Conservation (phyloP, 2,113 vertebrate species). For the Bufo gargarizans region DNA sequence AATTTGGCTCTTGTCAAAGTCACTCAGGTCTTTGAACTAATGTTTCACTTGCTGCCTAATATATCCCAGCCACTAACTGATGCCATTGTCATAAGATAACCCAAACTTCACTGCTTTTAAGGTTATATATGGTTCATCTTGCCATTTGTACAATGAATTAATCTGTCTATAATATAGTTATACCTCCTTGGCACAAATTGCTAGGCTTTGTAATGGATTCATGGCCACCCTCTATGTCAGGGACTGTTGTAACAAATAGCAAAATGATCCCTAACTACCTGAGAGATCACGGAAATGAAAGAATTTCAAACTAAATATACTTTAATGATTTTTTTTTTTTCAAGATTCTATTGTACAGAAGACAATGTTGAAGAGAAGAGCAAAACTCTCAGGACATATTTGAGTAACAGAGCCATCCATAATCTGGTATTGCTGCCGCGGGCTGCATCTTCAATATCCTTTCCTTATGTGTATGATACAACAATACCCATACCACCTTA, state of each 20-base stretch:
- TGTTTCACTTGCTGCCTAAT: too few species aligned
- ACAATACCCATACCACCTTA: constrained; percentile 28
- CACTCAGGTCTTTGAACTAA: too few species aligned
- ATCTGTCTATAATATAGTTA: too few species aligned
- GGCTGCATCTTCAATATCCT: constrained; percentile 26
- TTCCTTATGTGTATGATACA: constrained; percentile 36
- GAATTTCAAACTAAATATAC: neutral
- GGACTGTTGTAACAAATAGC: neutral
- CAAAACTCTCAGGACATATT: constrained; percentile 40
- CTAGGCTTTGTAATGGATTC: neutral
- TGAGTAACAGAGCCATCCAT: constrained; percentile 33
- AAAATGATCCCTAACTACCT: constrained; percentile 3
- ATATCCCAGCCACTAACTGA: too few species aligned
- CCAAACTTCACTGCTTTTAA: too few species aligned
- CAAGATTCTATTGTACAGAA: neutral
- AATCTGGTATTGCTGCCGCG: constrained; percentile 31
- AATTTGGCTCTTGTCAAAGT: too few species aligned
- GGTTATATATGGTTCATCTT: too few species aligned
- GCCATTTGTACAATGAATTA: too few species aligned
- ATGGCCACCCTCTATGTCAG: neutral
- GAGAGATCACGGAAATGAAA: neutral
- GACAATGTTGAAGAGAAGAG: constrained; percentile 8
- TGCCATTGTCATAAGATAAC: too few species aligned
- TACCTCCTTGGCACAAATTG: neutral
- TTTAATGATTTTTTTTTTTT: neutral